phyloP scores from a whole-genome alignment of 2,113 vertebrate species.

The Python bivittatus region DNA sequence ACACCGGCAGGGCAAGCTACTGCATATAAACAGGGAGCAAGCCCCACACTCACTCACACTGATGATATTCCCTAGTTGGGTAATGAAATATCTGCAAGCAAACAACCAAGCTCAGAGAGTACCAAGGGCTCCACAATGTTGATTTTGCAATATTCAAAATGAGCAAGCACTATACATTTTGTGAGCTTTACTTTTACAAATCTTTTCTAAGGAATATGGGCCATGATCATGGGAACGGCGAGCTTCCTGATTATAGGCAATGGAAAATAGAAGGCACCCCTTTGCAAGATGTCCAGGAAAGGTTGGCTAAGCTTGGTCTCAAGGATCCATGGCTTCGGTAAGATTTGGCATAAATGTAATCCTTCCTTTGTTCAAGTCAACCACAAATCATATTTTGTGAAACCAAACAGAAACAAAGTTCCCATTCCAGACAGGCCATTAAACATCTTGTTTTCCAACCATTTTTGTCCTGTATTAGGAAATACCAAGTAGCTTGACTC shows the following conservation, averaged over 20 bases:
- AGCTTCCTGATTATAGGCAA: conserved; percentile 84
- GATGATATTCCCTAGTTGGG: background rate
- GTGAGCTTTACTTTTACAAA: background rate
- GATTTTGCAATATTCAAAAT: conserved; percentile 7
- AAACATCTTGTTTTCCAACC: background rate
- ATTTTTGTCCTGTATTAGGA: background rate
- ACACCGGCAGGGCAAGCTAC: background rate
- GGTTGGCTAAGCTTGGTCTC: conserved; percentile 81
- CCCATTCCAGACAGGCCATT: background rate
- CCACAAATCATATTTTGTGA: background rate
- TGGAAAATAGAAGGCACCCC: conserved; percentile 94
- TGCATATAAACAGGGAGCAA: background rate
- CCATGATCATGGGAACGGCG: conserved; percentile 76
- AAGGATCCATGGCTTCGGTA: conserved; percentile 92
- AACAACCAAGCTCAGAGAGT: background rate
- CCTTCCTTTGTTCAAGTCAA: background rate
- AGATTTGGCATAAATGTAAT: conserved; percentile 33
- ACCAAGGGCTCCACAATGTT: background rate
- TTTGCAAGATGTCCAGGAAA: conserved; percentile 81
- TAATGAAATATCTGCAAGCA: background rate
- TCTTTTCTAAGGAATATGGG: conserved; percentile 70
- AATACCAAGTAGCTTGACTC: background rate
- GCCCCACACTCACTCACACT: background rate
- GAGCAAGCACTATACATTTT: background rate
- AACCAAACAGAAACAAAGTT: background rate